phyloP scores from a whole-genome alignment of 2,888 invertebrate species.

The Mantis religiosa region DNA sequence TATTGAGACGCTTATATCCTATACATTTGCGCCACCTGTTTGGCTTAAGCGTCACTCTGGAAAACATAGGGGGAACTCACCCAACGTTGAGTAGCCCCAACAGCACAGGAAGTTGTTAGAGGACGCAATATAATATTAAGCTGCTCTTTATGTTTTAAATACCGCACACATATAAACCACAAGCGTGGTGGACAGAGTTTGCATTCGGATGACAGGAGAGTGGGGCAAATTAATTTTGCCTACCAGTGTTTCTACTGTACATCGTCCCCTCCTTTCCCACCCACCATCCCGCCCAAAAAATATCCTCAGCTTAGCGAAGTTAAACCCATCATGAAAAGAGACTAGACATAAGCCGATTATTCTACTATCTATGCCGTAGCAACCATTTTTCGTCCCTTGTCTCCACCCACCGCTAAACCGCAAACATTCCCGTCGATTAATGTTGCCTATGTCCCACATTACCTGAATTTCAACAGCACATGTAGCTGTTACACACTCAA shows the following conservation, averaged over 20 bases:
- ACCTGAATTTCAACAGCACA: neutral
- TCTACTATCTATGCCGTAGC: constrained; percentile 8
- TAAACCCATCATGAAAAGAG: constrained; percentile 19
- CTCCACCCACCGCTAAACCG: neutral
- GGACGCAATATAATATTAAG: constrained; percentile 13
- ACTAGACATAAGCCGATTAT: constrained; percentile 12
- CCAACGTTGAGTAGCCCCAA: neutral
- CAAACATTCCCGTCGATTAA: neutral
- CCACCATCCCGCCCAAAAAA: neutral
- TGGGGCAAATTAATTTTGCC: constrained; percentile 4
- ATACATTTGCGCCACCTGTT: too few species aligned
- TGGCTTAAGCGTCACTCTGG: neutral
- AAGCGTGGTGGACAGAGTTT: neutral
- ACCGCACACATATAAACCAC: constrained; percentile 8
- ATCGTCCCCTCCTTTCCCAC: neutral
- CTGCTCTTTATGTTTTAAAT: constrained; percentile 17
- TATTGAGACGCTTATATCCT: too few species aligned
- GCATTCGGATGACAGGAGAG: neutral
- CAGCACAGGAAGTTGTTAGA: neutral
- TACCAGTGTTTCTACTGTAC: neutral
- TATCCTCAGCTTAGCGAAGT: constrained; percentile 15
- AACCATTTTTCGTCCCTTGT: constrained; percentile 6
- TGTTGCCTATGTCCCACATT: neutral
- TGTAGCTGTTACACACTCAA: neutral
- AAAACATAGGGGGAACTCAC: neutral